These are phyloP conservation scores for Nomada lathburiana DNA, from an alignment of 2,888 invertebrate genomes.

Conservation along the genomic window DNA sequence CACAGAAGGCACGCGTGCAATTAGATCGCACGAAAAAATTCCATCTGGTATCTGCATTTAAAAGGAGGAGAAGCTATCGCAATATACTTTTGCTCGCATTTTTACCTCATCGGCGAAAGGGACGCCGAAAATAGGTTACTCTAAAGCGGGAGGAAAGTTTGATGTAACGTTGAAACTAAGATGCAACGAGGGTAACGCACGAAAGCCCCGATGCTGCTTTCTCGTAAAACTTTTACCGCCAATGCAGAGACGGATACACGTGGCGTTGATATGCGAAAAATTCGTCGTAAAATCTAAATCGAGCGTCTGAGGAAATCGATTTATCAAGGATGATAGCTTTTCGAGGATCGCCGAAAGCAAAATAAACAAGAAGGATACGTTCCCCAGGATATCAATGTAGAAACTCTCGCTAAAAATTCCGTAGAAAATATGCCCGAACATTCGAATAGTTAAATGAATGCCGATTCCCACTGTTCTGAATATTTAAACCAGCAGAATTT, in stretches of 20 bases:
- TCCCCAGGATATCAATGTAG: background rate
- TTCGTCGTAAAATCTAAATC: slow-evolving; percentile 55
- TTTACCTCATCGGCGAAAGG: slow-evolving; percentile 12
- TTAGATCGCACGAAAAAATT: background rate
- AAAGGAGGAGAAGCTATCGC: background rate
- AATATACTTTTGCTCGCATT: background rate
- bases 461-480: too few relatives aligned
- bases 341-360: background rate
- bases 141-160: slow-evolving; percentile 1
- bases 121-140: slow-evolving; percentile 11
- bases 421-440: too few relatives aligned
- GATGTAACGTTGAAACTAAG: slow-evolving; percentile 23
- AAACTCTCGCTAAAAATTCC: background rate
- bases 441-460: background rate
- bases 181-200: slow-evolving; percentile 5
- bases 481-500: too few relatives aligned
- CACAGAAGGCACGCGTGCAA: background rate
- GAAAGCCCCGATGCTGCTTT: slow-evolving; percentile 14
- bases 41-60: too few relatives aligned
- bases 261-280: slow-evolving; percentile 27
- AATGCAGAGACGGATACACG: slow-evolving; percentile 30
- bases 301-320: slow-evolving; percentile 44
- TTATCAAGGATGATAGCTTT: slow-evolving; percentile 41
- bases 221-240: slow-evolving; percentile 63
- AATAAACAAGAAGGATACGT: background rate